Conservation (phyloP, 2,113 vertebrate species). For the Pseudorasbora parva region DNA sequence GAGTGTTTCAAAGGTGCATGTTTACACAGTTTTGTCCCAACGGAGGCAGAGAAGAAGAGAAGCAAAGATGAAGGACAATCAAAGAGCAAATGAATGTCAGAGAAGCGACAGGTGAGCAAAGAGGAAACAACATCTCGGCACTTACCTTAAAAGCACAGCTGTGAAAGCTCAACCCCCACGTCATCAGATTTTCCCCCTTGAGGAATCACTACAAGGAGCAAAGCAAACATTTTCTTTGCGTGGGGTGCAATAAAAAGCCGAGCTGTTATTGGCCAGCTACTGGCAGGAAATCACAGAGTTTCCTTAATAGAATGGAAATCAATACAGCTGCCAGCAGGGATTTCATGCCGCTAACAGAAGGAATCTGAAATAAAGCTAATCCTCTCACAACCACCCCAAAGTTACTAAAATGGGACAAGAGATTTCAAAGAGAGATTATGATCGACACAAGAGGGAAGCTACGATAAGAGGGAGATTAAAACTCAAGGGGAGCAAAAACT, state of each 20-base stretch:
- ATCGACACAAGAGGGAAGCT: conserved; percentile 26
- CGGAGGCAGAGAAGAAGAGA: not conserved
- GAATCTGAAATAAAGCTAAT: conserved; percentile 51
- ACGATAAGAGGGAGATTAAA: conserved; percentile 45
- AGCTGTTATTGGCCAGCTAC: conserved; percentile 20
- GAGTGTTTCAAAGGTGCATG: not conserved
- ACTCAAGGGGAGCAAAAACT: not conserved
- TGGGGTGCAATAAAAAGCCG: conserved; percentile 14
- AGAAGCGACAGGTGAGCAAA: not conserved
- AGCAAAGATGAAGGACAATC: conserved; percentile 1
- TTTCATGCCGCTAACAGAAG: not conserved
- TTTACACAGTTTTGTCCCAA: not conserved
- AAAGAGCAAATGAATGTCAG: not conserved
- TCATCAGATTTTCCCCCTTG: not conserved
- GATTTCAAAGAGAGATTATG: conserved; percentile 49
- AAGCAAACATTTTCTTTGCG: conserved; percentile 12
- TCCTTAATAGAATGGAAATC: conserved; percentile 55
- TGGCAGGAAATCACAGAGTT: conserved; percentile 32
- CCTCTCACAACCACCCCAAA: conserved; percentile 34
- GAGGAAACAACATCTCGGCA: not conserved
- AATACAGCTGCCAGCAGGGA: conserved; percentile 49
- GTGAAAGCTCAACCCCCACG: not conserved
- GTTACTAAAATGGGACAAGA: conserved; percentile 45
- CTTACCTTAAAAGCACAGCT: conserved; percentile 8
- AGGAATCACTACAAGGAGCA: conserved; percentile 10